phyloP scores from a whole-genome alignment of 2,797 vertebrate genomes.

The Hylomyscus alleni region DNA sequence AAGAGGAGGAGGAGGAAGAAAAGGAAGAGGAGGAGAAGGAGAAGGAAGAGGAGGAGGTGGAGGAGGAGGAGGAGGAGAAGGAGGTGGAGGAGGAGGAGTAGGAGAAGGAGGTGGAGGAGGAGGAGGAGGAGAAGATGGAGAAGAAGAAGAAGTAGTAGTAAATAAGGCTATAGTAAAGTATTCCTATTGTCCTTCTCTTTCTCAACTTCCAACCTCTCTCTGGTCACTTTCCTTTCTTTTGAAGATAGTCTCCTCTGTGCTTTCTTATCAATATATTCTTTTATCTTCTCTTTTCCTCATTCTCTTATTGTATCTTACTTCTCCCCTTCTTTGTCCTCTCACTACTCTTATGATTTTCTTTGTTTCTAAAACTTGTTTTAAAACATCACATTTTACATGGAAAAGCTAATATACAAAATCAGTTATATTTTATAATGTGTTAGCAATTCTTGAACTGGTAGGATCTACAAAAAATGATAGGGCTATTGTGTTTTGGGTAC shows the following conservation, averaged over 20 bases:
- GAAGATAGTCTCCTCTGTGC: not conserved
- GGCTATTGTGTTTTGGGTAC: not conserved
- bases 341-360: not conserved
- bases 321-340: not conserved
- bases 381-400: not conserved
- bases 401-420: not conserved
- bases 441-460: not conserved
- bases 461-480: not conserved
- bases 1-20: not conserved
- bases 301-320: not conserved
- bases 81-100: no score
- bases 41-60: no score
- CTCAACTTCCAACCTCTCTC: not conserved
- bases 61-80: no score
- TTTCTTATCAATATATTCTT: not conserved
- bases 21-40: no score
- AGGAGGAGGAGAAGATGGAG: no score
- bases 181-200: not conserved
- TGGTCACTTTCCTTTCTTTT: not conserved
- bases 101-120: no score
- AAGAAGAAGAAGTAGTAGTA: no score
- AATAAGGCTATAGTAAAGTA: not conserved
- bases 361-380: not conserved
- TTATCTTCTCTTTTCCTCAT: not conserved
- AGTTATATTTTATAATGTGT: not conserved